Percentiles rank a stretch among this genome's conserved stretches.
phyloP scores from a whole-genome alignment of 1,140 invertebrate species.

The Drosophila nasuta region DNA sequence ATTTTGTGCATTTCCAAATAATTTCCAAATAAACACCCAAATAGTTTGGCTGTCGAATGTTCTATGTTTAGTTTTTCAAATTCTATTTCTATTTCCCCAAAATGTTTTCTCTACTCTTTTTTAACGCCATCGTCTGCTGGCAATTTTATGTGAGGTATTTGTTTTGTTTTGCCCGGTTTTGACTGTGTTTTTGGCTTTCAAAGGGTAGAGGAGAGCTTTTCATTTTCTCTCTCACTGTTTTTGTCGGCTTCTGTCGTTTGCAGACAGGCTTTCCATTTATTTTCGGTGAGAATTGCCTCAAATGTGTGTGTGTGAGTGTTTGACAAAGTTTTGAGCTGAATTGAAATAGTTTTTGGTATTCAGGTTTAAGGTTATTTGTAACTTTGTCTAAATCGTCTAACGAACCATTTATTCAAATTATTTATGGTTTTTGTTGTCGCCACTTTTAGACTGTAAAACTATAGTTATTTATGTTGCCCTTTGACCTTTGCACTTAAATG shows the following conservation, averaged over 20 bases:
- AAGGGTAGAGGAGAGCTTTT: neutral
- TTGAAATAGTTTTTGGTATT: slow-evolving; percentile 28
- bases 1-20: too few relatives aligned
- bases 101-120: neutral
- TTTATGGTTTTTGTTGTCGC: neutral
- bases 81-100: slow-evolving; percentile 16
- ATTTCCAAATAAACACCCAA: neutral
- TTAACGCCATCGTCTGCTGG: neutral
- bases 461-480: neutral
- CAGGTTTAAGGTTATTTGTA: slow-evolving; percentile 24
- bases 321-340: slow-evolving; percentile 28
- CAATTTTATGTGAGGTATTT: slow-evolving; percentile 60
- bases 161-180: slow-evolving; percentile 41
- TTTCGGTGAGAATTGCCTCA: slow-evolving; percentile 29
- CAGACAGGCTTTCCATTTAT: slow-evolving; percentile 16
- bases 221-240: neutral
- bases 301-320: slow-evolving; percentile 5
- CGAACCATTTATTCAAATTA: slow-evolving; percentile 8
- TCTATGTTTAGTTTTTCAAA: slow-evolving; percentile 15
- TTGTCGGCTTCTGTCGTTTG: neutral
- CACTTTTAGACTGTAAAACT: neutral
- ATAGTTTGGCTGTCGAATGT: slow-evolving; percentile 31
- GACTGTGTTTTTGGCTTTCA: neutral
- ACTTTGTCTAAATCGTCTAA: slow-evolving; percentile 3
- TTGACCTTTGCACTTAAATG: neutral